Percentiles rank a stretch among this genome's conserved stretches.
Evolutionary conservation across 2,113 vertebrate genomes (phyloP).

Genomic region (Lepus europaeus): DNA sequence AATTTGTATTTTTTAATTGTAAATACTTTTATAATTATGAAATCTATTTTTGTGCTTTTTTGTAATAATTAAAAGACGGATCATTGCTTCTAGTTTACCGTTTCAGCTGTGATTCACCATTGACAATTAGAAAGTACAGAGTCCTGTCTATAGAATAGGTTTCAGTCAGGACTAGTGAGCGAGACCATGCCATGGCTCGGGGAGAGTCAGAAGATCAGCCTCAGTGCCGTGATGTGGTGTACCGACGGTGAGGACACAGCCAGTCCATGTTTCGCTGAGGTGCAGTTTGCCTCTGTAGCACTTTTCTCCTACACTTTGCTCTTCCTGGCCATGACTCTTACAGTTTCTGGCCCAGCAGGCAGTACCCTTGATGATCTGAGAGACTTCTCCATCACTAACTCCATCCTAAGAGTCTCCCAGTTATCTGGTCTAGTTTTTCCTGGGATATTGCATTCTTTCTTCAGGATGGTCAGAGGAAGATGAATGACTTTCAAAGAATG

Average conservation of each 20-base stretch:
- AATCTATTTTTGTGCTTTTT: not conserved
- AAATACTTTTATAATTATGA: not conserved
- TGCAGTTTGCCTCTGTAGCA: not conserved
- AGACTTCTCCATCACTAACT: conserved; percentile 7
- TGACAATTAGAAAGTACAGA: not conserved
- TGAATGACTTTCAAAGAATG: not conserved
- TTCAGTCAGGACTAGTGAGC: not conserved
- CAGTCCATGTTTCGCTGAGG: not conserved
- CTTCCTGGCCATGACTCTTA: not conserved
- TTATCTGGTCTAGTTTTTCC: not conserved
- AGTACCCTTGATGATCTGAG: not conserved
- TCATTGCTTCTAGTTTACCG: not conserved
- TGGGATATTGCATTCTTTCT: not conserved
- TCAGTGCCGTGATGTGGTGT: rapidly evolving
- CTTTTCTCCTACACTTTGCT: not conserved
- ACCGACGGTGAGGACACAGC: not conserved
- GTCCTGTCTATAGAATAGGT: not conserved
- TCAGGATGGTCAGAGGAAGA: conserved; percentile 18
- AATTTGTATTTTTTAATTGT: not conserved
- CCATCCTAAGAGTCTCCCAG: not conserved
- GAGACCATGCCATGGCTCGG: not conserved
- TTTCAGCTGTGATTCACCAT: not conserved
- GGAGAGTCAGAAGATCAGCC: not conserved
- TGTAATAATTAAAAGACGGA: not conserved
- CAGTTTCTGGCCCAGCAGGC: not conserved